Evolutionary conservation across 2,797 vertebrate genomes (phyloP).

Genomic region (Platyrinchus mystaceus): DNA sequence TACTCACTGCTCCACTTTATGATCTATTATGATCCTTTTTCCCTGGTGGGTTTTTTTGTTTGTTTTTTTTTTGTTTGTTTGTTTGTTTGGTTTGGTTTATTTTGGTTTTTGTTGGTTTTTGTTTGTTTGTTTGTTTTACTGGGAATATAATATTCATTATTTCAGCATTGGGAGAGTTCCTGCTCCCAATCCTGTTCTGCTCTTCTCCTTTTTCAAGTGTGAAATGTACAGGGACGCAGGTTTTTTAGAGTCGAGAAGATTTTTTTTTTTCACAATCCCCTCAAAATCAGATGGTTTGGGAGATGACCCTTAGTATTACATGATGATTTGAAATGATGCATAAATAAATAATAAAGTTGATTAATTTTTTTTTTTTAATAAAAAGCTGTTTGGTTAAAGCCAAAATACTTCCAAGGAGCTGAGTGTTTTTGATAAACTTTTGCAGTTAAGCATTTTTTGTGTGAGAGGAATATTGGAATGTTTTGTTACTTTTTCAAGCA

Average conservation of each 20-base stretch:
- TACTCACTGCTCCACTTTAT: not conserved
- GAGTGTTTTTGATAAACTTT: not conserved
- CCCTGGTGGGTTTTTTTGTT: not conserved
- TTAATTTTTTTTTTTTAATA: not conserved
- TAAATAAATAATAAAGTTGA: not conserved
- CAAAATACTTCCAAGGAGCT: not conserved
- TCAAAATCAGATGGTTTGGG: not conserved
- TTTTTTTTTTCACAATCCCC: not conserved
- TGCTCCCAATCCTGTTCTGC: not conserved
- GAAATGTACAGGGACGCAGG: not conserved
- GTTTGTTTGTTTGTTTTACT: not conserved
- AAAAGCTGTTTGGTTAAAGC: not conserved
- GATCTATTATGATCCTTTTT: not conserved
- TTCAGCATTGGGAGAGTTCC: not conserved
- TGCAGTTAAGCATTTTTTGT: not conserved
- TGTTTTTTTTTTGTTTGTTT: not conserved
- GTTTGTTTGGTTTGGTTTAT: not conserved
- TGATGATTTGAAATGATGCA: not conserved
- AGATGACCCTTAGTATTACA: not conserved
- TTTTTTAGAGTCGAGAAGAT: not conserved
- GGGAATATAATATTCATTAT: not conserved
- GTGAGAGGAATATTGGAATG: not conserved
- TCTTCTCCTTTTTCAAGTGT: not conserved
- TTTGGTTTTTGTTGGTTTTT: not conserved
- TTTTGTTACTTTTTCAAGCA: slow-evolving; percentile 16